Evolutionary conservation across 2,797 vertebrate species (phyloP).

Genomic region (Pseudochirops corinnae): DNA sequence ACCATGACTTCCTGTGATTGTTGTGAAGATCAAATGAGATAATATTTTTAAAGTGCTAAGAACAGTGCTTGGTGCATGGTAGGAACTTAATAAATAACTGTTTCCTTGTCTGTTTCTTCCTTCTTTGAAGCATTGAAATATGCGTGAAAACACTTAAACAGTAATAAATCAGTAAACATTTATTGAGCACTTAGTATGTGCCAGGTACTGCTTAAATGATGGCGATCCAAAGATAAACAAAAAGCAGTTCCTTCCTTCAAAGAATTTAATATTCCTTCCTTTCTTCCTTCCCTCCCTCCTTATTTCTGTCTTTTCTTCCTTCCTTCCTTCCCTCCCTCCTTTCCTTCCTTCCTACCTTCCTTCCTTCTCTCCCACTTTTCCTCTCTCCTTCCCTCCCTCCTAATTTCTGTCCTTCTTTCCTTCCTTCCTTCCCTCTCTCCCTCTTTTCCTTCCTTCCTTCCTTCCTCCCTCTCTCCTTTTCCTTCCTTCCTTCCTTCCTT

Average conservation of each 20-base stretch:
- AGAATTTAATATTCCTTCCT: neutral
- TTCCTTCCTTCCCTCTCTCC: neutral
- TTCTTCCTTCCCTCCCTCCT: neutral
- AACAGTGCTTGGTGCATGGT: neutral
- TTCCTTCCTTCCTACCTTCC: too few relatives aligned
- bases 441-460: neutral
- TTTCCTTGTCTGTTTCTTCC: neutral
- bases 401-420: too few relatives aligned
- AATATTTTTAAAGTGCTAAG: neutral
- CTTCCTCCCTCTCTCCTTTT: neutral
- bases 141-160: neutral
- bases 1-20: neutral
- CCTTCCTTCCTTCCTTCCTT: neutral
- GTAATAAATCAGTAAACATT: slow-evolving; percentile 8
- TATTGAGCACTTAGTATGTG: neutral
- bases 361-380: too few relatives aligned
- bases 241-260: neutral
- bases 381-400: neutral
- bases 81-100: neutral
- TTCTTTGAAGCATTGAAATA: neutral
- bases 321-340: too few relatives aligned
- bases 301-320: too few relatives aligned
- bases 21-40: neutral
- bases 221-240: neutral
- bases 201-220: neutral